Evolutionary conservation across 1,140 invertebrate species (phyloP), one percentile per base, ranked within the genome.

Genomic region (Meloidogyne floridensis): DNA sequence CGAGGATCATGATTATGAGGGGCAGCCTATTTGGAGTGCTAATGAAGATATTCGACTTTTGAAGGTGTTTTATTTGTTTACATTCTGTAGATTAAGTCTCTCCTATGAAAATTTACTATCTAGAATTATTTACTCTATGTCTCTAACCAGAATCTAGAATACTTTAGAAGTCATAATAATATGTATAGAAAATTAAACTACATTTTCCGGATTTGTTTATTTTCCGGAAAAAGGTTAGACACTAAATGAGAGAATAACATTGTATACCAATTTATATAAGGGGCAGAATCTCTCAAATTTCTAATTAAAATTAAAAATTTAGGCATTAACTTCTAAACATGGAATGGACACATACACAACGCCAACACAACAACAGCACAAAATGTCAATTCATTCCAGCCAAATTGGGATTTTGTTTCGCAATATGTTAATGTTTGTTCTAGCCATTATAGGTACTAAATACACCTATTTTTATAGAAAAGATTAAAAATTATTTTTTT

Each of bases 381-480:
- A 13, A 56, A 18, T 79, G n/a, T 59, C 8, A n/a, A 11, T 56
- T 15, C 32, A 13, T 42, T 83, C 13, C 74, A 71, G 10, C 20
- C 83, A 18, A 83, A 83, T 73, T 83, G 82, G 82, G 82, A 83
- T 42, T 84, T 84, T 80, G 82, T 83, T 7, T 47, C 82, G 0
- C 59, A 78, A 51, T 83, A 78, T 72, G 82, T 83, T 32, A 83
- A 83, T 70, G 6, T 75, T 42, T 11, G 70, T 10, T 65, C 81
- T 15, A 65, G 53, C 18, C 72, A 74, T 51, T 81, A 72, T 75
- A 80, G 81, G 81, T 81, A 5, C 10, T 4, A 51, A 78, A 11
- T 47, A 10, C 8, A 10, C 6, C 11, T 20, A 42, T 76, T 53
- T 71, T 70, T 47, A 78, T 69, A 11, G 9, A 43, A 75, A 75